Base-by-base conservation (phyloP, 2,888 invertebrate genomes). In the Eupithecia subumbrata region DNA sequence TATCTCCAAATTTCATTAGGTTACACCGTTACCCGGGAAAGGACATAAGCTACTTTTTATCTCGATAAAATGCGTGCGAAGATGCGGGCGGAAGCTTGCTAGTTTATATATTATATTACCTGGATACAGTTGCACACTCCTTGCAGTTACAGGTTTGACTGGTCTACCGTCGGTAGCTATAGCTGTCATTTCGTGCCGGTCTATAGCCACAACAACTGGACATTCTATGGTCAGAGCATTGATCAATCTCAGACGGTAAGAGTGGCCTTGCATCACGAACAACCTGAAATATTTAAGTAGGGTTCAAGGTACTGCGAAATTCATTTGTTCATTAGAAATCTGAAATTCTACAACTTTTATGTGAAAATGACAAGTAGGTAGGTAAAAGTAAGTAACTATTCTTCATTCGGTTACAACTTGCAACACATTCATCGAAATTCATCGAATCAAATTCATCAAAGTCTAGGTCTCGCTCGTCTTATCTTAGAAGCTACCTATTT, bases 171-270 rank as follows among this genome's bases (percentile, higher is more conserved):
- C 96, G 1, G 90, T 88, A 1, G 95, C 93, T 73, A 96, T 95
- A 30, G 95, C 89, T 16, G 88, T 88, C 85, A 96, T 83, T n/a
- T 88, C 89, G 82, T 96, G 96, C 8, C 88, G 84, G 72, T 96
- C 92, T 64, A 96, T 88, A 11, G 90, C 91, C 18, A 96, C 79
- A 52, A 87, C 83, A 14, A 95, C 83, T 0, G 95, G 95, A 80
- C 96, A 96, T 74, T 93, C 92, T 5, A 95, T 86, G 18, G 95
- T 95, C 37, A 95, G 91, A 3, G 95, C 95, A 77, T 96, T 96
- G 73, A 96, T 93, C 72, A 96, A 81, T 63, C 96, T 92, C 78
- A 96, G 89, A 73, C 96, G 89, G 81, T 96, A 96, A 48, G 93
- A 90, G 63, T 88, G 89, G n/a, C 94, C 93, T 72, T 89, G 86